Evolutionary conservation across 2,888 invertebrate species (phyloP), one percentile per base, ranked within the genome.

Genomic region (Apamea epomidion): DNA sequence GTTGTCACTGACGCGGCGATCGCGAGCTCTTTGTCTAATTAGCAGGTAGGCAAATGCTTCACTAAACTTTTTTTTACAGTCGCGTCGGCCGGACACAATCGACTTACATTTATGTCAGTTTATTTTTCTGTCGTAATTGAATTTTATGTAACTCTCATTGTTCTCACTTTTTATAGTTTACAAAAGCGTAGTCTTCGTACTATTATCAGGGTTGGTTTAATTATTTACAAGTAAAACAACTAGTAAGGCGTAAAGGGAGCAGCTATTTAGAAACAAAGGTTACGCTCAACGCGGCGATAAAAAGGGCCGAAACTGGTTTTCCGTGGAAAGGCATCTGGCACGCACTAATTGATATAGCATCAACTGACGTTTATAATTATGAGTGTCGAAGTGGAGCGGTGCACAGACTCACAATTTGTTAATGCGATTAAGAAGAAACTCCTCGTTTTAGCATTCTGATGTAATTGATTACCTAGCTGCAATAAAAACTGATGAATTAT

Each of bases 1-100:
- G 94, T 93, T 94, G 94, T 93, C 95, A 94, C 94, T 93, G 93
- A 93, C 93, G 92, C 93, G 92, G 87, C 93, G 94, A 94, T 94
- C 92, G 92, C 93, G 93, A 94, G 94, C 95, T 95, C 95, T 95
- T 96, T 96, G 96, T 96, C 95, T 95, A 95, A 96, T 95, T 95
- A 96, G 92, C 96, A 96, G 96, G 96, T 96, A 96, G 96, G 96
- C 94, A 92, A 93, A 94, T 92, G 93, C 93, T 94, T 92, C 92
- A 92, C 91, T 91, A 91, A 94, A 94, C 92, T 91, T 93, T 92
- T 92, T 93, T 93, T 89, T 89, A 89, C 84, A 79, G 87, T 72
- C 84, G 83, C 77, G 86, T 70, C 85, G 84, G 86, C 84, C 89
- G 91, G 91, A 91, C 89, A 90, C 90, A 90, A 91, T 90, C 89